Conservation (phyloP, 2,888 invertebrate species). For the Mythimna impura region DNA sequence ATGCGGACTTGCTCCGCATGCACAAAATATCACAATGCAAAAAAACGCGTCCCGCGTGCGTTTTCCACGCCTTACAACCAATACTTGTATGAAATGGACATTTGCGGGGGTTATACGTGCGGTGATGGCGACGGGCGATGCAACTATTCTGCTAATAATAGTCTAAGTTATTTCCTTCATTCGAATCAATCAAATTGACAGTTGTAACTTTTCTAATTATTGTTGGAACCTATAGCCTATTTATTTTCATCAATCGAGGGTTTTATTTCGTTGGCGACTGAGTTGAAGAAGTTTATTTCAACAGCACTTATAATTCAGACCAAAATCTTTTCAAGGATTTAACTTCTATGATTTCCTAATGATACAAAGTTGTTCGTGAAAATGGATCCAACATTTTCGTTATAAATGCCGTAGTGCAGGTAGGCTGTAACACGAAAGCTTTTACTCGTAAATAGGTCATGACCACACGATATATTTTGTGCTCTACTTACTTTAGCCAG, state of each 20-base stretch:
- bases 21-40: too few relatives aligned
- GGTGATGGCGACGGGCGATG: too few relatives aligned
- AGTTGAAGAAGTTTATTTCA: neutral
- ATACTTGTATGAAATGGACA: too few relatives aligned
- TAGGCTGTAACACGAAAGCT: neutral
- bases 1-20: too few relatives aligned
- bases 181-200: neutral
- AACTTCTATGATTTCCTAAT: neutral
- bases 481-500: neutral
- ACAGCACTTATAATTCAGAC: too few relatives aligned
- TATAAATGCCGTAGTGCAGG: neutral
- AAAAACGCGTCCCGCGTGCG: too few relatives aligned
- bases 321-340: neutral
- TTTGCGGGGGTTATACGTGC: too few relatives aligned
- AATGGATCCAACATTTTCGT: neutral
- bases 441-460: conserved; percentile 15
- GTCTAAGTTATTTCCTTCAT: neutral
- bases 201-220: neutral
- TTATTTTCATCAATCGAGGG: neutral
- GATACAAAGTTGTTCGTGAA: neutral
- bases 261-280: neutral
- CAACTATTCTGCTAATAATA: too few relatives aligned
- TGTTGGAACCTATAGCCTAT: neutral
- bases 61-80: too few relatives aligned
- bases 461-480: conserved; percentile 4